Percentiles rank a stretch among this genome's conserved stretches.
phyloP scores from a whole-genome alignment of 2,888 invertebrate genomes.

The Trissolcus brochymenae region DNA sequence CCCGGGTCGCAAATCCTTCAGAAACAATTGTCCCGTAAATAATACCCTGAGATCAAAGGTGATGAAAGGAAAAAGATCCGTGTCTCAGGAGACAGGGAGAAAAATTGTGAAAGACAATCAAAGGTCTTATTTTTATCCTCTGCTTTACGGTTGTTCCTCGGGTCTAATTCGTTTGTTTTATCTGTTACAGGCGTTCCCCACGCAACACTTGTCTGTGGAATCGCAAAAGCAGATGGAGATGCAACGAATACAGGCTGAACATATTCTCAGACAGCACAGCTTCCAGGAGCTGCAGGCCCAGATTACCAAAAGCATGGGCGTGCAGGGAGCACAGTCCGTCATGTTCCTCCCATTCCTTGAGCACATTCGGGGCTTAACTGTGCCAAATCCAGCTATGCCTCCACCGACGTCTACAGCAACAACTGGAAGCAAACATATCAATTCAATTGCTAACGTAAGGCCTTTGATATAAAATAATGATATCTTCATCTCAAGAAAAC shows the following conservation, averaged over 20 bases:
- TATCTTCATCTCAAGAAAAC: too few relatives aligned
- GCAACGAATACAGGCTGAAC: slow-evolving; percentile 83
- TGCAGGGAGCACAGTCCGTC: slow-evolving; percentile 81
- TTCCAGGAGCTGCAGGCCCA: slow-evolving; percentile 81
- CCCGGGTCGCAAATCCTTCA: slow-evolving; percentile 31
- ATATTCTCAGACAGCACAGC: slow-evolving; percentile 79
- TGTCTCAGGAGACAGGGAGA: slow-evolving; percentile 1
- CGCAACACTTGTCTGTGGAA: slow-evolving; percentile 77
- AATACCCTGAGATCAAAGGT: slow-evolving; percentile 33
- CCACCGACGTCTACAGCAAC: slow-evolving; percentile 72
- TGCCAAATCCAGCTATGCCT: slow-evolving; percentile 68
- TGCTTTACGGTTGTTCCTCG: not conserved
- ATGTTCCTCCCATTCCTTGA: slow-evolving; percentile 84
- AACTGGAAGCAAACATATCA: slow-evolving; percentile 75
- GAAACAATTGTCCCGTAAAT: slow-evolving; percentile 29
- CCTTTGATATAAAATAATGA: too few relatives aligned
- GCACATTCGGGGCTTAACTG: slow-evolving; percentile 71
- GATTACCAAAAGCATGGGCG: slow-evolving; percentile 79
- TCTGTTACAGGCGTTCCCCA: slow-evolving; percentile 72
- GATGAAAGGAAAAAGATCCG: slow-evolving; percentile 28
- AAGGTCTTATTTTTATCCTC: slow-evolving; percentile 15
- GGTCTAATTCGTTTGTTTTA: slow-evolving; percentile 6
- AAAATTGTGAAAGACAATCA: slow-evolving; percentile 23
- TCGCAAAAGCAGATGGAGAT: slow-evolving; percentile 84
- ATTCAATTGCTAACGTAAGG: slow-evolving; percentile 73